These are phyloP conservation scores for Fragum fragum DNA, from an alignment of 2,888 invertebrate genomes.

Conservation along the genomic window DNA sequence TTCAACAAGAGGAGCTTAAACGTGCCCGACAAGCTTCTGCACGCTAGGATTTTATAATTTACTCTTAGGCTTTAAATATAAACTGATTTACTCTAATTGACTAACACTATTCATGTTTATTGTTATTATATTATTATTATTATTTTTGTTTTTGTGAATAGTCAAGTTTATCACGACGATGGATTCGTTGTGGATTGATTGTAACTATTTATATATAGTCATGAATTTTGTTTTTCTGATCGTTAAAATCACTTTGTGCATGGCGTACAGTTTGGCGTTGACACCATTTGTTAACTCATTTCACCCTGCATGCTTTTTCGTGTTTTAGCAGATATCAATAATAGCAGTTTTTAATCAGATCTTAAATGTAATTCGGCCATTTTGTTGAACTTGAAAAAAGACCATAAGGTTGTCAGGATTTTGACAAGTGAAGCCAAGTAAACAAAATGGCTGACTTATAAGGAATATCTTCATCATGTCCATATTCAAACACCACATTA, in stretches of 20 bases:
- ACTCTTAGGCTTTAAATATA: slow-evolving; percentile 67
- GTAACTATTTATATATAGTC: slow-evolving; percentile 31
- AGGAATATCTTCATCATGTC: not conserved
- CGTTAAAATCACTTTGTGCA: slow-evolving; percentile 47
- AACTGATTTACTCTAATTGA: slow-evolving; percentile 61
- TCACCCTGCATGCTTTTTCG: slow-evolving; percentile 64
- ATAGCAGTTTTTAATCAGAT: not conserved
- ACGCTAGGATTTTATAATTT: slow-evolving; percentile 73
- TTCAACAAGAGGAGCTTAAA: slow-evolving; percentile 98
- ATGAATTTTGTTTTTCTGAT: not conserved
- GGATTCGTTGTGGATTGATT: slow-evolving; percentile 49
- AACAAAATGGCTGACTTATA: too few species aligned
- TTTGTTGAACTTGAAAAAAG: too few species aligned
- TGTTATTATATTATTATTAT: slow-evolving; percentile 22
- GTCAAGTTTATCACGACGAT: slow-evolving; percentile 58
- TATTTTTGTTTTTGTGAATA: slow-evolving; percentile 43
- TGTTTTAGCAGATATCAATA: slow-evolving; percentile 14
- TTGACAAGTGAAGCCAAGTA: too few species aligned
- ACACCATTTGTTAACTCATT: slow-evolving; percentile 43
- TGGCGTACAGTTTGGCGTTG: slow-evolving; percentile 57
- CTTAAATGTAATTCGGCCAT: slow-evolving; percentile 8
- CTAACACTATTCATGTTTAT: slow-evolving; percentile 29
- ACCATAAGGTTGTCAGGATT: too few species aligned
- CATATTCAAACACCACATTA: slow-evolving; percentile 42
- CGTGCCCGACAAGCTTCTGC: slow-evolving; percentile 92